Evolutionary conservation across 2,113 vertebrate genomes (phyloP), one percentile per base, ranked within the genome.

Genomic region (Hippocampus mohnikei): DNA sequence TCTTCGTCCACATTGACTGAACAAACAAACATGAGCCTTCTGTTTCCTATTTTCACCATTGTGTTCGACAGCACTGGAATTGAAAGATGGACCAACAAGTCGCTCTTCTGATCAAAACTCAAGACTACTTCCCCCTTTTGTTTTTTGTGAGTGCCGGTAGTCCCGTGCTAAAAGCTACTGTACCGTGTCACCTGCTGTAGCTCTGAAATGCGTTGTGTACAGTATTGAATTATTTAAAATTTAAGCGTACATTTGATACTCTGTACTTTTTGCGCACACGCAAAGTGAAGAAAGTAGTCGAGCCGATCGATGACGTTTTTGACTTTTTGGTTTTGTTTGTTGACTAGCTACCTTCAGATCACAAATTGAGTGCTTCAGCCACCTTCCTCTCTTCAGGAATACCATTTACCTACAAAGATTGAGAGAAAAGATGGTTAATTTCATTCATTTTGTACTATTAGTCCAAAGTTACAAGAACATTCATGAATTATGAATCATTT

Each of bases 301-400:
- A 55, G n/a, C n/a, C 10, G 8, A 53, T 53, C 3, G 52, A 10
- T 21, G 52, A 53, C 21, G 7, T 9, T 77, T 83, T 81, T 82
- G 55, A 59, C 8, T 59, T 29, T 15, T 59, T 27, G 1, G 8
- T 18, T 29, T 20, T 12, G 8, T 63, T 42, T 63, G 33, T 37
- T 37, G 66, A 73, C 85, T 88, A 48, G 46, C 46, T 5, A 48
- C 16, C 46, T 58, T 55, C 67, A 44, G 42, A 80, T 94, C 94
- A 98, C 87, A 98, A 90, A 87, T 97, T 95, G 79, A 96, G 91
- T 7, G 95, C 96, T 89, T 98, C 96, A 0, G 95, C 96, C 84
- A 98, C 93, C 78, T 99, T 99, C 73, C 95, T 92, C 84, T 99
- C 96, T 90, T 99, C 97, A 99, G 96, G 96, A 93, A 98, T 99